A percentile compares a stretch with the other conserved stretches of the same genome.
phyloP scores from a whole-genome alignment of 2,888 invertebrate species.

The Macrosiphum euphorbiae region DNA sequence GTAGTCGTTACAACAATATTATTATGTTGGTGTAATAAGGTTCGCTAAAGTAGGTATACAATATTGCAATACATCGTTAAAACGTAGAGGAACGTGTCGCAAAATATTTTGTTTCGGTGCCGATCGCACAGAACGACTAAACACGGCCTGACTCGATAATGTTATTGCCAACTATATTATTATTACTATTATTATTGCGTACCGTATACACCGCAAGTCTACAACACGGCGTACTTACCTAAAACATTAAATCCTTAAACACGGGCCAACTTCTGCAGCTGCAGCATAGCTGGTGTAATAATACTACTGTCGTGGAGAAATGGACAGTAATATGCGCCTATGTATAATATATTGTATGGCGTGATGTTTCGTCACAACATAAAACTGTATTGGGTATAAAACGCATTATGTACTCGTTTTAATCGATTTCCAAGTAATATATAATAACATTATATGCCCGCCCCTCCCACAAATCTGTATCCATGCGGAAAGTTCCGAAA shows the following conservation, averaged over 20 bases:
- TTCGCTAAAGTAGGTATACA: not conserved
- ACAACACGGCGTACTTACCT: not conserved
- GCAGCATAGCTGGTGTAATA: not conserved
- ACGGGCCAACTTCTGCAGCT: not conserved
- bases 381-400: not conserved
- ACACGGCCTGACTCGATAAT: not conserved
- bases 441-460: not conserved
- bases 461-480: not conserved
- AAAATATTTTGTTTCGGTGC: not conserved
- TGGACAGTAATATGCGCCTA: not conserved
- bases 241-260: not conserved
- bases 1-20: not conserved
- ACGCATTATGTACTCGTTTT: constrained; percentile 29
- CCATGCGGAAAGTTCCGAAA: constrained; percentile 45
- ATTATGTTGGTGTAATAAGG: not conserved
- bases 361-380: not conserved
- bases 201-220: not conserved
- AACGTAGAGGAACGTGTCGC: not conserved
- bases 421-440: constrained; percentile 41
- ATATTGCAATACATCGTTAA: not conserved
- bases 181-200: not conserved
- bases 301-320: not conserved
- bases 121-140: not conserved
- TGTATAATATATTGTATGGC: not conserved
- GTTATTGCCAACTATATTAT: not conserved